Base-by-base conservation (phyloP, 2,888 invertebrate genomes). In the Drosophila macrothrix region DNA sequence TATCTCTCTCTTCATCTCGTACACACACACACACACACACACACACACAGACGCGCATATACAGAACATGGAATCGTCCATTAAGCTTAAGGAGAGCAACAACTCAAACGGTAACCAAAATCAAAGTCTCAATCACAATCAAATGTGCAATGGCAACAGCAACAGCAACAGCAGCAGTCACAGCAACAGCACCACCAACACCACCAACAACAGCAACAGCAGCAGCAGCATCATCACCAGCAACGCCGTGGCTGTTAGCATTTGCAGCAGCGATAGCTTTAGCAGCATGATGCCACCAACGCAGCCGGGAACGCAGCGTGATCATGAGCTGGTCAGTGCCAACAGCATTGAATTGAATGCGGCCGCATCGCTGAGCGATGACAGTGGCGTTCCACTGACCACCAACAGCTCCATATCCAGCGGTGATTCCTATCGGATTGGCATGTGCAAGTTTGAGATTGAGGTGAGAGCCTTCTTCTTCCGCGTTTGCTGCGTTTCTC, bases 331-430 rank as follows among this genome's bases (percentile, higher is more conserved):
- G 76, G 90, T 92, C 41, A 93, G 93, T 78, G 92, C 92, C 69
- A 93, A 93, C 72, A 93, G 93, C 84, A 93, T 93, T 69, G 93
- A 93, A 67, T 78, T 93, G 67, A 93, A 93, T 84, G 92, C 92
- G 39, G 93, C 91, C 25, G 92, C 93, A 62, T 93, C 93, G 41
- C 69, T 93, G 33, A 93, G 93, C 80, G 93, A 93, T 78, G 93
- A 93, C 71, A 93, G 93, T 46, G 93, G 93, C 19, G 92, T 93
- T 16, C 93, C 93, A 14, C 79, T 93, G 29, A 93, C 93, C 59
- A 93, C 93, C 55, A 93, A 93, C 66, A 93, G 93, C 84, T 93
- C 93, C 76, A 93, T 93, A 82, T 93, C 93, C 41, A 93, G 93
- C 76, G 92, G 93, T 10, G 93, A 93, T 77, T 93, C 93, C 33